A percentile compares a stretch with the other conserved stretches of the same genome.
Evolutionary conservation across 2,888 invertebrate species (phyloP).

Genomic region (Noctua pronuba): DNA sequence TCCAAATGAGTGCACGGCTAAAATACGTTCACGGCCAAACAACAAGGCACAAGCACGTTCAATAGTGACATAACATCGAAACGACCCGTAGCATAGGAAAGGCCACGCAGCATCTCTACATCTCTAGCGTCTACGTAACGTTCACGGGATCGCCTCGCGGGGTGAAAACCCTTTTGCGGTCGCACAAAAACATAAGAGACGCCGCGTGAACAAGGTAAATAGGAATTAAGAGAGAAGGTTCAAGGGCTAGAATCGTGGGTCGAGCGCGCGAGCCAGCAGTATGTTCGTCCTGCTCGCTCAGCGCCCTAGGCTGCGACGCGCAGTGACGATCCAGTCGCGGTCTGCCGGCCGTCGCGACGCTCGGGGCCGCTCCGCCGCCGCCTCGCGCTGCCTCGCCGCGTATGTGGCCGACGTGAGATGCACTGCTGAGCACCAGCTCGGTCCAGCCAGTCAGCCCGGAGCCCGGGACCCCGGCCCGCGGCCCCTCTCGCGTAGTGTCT

Average conservation of each 20-base stretch:
- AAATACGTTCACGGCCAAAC: conserved; percentile 87
- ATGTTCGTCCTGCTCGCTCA: conserved; percentile 88
- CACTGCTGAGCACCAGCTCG: conserved; percentile 79
- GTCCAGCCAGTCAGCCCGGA: conserved; percentile 59
- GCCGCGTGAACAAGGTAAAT: conserved; percentile 82
- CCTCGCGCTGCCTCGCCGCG: conserved; percentile 82
- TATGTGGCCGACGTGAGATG: conserved; percentile 82
- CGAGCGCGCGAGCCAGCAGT: conserved; percentile 77
- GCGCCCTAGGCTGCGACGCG: conserved; percentile 88
- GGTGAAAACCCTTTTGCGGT: conserved; percentile 88
- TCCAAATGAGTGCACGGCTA: conserved; percentile 77
- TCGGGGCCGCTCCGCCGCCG: conserved; percentile 85
- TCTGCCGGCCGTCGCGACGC: conserved; percentile 90
- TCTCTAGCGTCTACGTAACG: conserved; percentile 86
- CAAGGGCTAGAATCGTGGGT: conserved; percentile 87
- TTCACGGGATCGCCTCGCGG: conserved; percentile 81
- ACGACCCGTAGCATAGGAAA: conserved; percentile 84
- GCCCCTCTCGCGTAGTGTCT: conserved; percentile 61
- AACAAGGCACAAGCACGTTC: conserved; percentile 84
- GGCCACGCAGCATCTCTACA: conserved; percentile 88
- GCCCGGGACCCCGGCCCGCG: conserved; percentile 64
- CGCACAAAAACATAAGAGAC: conserved; percentile 85
- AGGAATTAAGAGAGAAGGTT: conserved; percentile 84
- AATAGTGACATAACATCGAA: conserved; percentile 88
- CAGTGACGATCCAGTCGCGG: conserved; percentile 89